These are phyloP conservation scores for Centropyge bicolor DNA, from an alignment of 2,797 vertebrate species.

Conservation along the genomic window DNA sequence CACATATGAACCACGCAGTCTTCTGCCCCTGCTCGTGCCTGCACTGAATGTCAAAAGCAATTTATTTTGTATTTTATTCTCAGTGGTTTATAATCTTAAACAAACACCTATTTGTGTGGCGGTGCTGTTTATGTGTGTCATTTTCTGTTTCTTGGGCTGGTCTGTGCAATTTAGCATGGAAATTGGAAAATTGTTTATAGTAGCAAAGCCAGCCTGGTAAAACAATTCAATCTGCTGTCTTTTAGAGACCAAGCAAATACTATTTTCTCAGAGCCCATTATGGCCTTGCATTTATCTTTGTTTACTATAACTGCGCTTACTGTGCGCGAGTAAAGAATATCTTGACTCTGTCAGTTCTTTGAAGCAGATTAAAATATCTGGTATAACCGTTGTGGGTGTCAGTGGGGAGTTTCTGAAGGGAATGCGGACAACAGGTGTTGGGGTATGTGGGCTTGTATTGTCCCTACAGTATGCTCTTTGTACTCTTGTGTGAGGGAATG, in stretches of 20 bases:
- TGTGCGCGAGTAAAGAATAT: slow-evolving; percentile 49
- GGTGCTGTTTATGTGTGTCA: slow-evolving; percentile 51
- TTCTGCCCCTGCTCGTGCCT: not conserved
- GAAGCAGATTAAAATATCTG: slow-evolving; percentile 37
- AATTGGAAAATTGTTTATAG: slow-evolving; percentile 70
- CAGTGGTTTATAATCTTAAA: slow-evolving; percentile 57
- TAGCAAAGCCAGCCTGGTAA: slow-evolving; percentile 49
- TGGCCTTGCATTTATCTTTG: slow-evolving; percentile 58
- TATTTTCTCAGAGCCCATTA: slow-evolving; percentile 61
- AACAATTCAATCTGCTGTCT: slow-evolving; percentile 72
- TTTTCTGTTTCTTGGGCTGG: slow-evolving; percentile 44
- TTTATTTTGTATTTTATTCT: slow-evolving; percentile 62
- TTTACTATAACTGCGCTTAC: slow-evolving; percentile 47
- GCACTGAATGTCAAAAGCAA: slow-evolving; percentile 42
- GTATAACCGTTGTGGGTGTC: not conserved
- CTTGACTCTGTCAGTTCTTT: slow-evolving; percentile 37
- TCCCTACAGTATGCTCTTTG: not conserved
- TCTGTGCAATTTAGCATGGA: slow-evolving; percentile 65
- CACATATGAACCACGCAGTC: slow-evolving; percentile 1
- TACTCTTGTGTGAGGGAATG: not conserved
- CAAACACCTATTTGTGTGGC: slow-evolving; percentile 44
- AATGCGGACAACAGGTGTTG: not conserved
- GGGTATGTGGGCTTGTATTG: not conserved
- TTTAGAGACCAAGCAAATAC: slow-evolving; percentile 58
- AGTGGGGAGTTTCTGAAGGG: not conserved